phyloP scores from a whole-genome alignment of 2,113 vertebrate genomes.

The Coryphaenoides rupestris region DNA sequence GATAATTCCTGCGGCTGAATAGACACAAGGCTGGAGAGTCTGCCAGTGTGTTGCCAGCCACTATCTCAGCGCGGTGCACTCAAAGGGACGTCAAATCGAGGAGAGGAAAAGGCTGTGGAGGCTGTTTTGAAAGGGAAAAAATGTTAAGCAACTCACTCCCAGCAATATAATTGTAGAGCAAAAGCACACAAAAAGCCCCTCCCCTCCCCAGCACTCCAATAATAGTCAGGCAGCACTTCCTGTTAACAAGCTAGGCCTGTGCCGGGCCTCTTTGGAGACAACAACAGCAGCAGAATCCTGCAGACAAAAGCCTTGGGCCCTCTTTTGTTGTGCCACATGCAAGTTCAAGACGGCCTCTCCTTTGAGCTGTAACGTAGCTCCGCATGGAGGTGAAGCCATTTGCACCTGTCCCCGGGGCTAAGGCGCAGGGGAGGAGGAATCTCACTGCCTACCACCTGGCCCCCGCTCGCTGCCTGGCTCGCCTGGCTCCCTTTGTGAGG shows the following conservation, averaged over 20 bases:
- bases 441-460: conserved; percentile 74
- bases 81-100: no score
- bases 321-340: conserved; percentile 49
- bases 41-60: no score
- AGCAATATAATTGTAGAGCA: conserved; percentile 26
- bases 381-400: conserved; percentile 65
- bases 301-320: conserved; percentile 48
- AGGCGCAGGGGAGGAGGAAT: conserved; percentile 55
- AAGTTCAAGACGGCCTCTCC: conserved; percentile 52
- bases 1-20: conserved; percentile 21
- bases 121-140: no score
- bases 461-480: conserved; percentile 56
- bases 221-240: conserved; percentile 53
- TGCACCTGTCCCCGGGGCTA: conserved; percentile 68
- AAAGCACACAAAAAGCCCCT: no score
- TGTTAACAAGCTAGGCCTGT: conserved; percentile 47
- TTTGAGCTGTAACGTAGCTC: conserved; percentile 58
- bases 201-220: conserved; percentile 22
- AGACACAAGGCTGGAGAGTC: no score
- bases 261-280: conserved; percentile 36
- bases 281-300: conserved; percentile 40
- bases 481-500: conserved; percentile 65
- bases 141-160: neutral
- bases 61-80: no score
- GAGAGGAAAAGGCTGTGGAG: no score